Percentiles rank a stretch among this genome's conserved stretches.
Conservation (phyloP, 2,888 invertebrate genomes). For the Caenorhabditis sp. region DNA sequence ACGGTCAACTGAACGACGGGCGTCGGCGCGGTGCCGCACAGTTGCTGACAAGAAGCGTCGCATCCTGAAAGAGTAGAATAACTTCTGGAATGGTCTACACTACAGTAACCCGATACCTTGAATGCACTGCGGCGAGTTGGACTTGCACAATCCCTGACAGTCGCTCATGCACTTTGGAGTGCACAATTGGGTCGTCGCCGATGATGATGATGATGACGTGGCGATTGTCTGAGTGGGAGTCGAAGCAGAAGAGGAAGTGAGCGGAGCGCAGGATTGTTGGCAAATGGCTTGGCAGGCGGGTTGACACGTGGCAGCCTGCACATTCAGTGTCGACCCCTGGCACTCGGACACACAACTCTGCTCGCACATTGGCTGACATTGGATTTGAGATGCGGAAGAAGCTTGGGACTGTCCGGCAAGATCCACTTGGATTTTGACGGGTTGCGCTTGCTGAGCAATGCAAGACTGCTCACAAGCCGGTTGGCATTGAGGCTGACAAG, state of each 20-base stretch:
- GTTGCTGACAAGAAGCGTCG: conserved; percentile 58
- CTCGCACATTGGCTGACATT: conserved; percentile 61
- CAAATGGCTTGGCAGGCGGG: conserved; percentile 60
- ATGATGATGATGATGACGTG: not conserved
- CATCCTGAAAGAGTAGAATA: conserved; percentile 35
- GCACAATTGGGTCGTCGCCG: conserved; percentile 37
- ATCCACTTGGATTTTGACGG: conserved; percentile 47
- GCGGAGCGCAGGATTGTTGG: conserved; percentile 53
- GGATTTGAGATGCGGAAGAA: too few species aligned
- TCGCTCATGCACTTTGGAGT: conserved; percentile 65
- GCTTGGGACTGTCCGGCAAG: conserved; percentile 8
- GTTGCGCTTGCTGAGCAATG: conserved; percentile 44
- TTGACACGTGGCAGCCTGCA: conserved; percentile 57
- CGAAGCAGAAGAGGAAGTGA: conserved; percentile 16
- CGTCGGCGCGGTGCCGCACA: conserved; percentile 62
- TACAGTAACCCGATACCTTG: conserved; percentile 33
- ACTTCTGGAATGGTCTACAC: too few species aligned
- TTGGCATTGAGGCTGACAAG: conserved; percentile 51
- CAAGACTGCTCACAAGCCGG: conserved; percentile 61
- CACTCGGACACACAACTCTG: conserved; percentile 59
- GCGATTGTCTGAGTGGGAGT: not conserved
- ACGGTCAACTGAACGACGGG: conserved; percentile 59
- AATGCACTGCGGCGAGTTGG: conserved; percentile 56
- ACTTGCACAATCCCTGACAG: conserved; percentile 62
- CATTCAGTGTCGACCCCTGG: conserved; percentile 40